These are phyloP conservation scores for Agrypnus murinus DNA, from an alignment of 2,888 invertebrate genomes.

Conservation along the genomic window DNA sequence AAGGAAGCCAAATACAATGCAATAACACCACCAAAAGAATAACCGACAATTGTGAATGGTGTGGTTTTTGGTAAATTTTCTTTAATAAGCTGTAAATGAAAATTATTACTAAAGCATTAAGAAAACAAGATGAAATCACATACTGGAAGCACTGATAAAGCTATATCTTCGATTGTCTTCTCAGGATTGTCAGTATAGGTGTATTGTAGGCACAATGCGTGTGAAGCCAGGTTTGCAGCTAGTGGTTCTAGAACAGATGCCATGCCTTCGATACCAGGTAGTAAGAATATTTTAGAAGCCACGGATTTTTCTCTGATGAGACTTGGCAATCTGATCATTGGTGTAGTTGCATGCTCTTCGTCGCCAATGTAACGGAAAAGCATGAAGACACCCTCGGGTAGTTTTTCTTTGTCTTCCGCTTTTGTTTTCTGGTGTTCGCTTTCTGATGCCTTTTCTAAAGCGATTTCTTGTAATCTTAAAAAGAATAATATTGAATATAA, in stretches of 20 bases:
- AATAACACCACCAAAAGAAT: slow-evolving; percentile 90
- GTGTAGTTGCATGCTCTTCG: slow-evolving; percentile 73
- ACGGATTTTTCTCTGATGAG: slow-evolving; percentile 37
- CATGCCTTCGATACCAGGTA: slow-evolving; percentile 83
- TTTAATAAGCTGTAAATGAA: slow-evolving; percentile 73
- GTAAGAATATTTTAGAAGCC: slow-evolving; percentile 73
- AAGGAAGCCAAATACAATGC: slow-evolving; percentile 84
- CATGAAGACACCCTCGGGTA: slow-evolving; percentile 72
- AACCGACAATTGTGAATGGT: slow-evolving; percentile 86
- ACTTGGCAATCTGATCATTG: slow-evolving; percentile 67
- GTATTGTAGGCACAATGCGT: slow-evolving; percentile 75
- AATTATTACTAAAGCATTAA: too few species aligned
- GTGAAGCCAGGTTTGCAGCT: slow-evolving; percentile 72
- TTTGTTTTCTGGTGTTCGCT: slow-evolving; percentile 31
- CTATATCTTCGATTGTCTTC: slow-evolving; percentile 73
- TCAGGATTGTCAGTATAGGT: slow-evolving; percentile 69
- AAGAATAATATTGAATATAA: too few species aligned
- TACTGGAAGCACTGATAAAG: slow-evolving; percentile 74
- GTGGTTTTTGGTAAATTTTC: slow-evolving; percentile 73
- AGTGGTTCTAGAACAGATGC: slow-evolving; percentile 74
- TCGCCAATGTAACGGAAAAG: slow-evolving; percentile 78
- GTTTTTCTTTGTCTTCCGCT: slow-evolving; percentile 34
- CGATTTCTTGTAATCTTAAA: slow-evolving; percentile 73
- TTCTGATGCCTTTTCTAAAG: slow-evolving; percentile 72
- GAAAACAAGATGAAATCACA: too few species aligned